A percentile compares a stretch with the other conserved stretches of the same genome.
Conservation (phyloP, 1,140 invertebrate species). For the Cylas formicarius region DNA sequence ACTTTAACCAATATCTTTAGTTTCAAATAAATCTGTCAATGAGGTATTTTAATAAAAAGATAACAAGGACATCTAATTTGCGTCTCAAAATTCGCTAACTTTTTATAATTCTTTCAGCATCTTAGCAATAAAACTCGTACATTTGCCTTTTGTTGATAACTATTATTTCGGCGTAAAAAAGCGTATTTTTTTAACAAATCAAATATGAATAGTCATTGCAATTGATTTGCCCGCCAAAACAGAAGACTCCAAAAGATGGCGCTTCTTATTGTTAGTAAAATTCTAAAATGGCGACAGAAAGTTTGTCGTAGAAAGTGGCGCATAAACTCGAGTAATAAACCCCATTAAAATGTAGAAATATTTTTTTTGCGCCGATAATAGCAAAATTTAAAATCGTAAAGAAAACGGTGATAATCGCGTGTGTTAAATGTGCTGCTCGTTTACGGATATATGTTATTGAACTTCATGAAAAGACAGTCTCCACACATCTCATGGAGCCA, state of each 20-base stretch:
- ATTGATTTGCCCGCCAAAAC: conserved; percentile 28
- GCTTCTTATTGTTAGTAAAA: conserved; percentile 34
- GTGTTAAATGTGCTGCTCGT: conserved; percentile 5
- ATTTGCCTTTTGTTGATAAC: too few relatives aligned
- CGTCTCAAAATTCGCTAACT: too few relatives aligned
- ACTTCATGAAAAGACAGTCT: conserved; percentile 22
- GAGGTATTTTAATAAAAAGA: too few relatives aligned
- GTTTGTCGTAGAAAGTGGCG: conserved; percentile 32
- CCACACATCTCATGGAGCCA: conserved; percentile 34
- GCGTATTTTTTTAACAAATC: too few relatives aligned
- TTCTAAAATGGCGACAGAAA: conserved; percentile 36
- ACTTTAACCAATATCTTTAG: too few relatives aligned
- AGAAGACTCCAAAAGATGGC: conserved; percentile 33
- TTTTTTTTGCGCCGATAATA: conserved; percentile 11
- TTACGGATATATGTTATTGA: conserved; percentile 13
- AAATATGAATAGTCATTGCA: too few relatives aligned
- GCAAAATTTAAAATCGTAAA: conserved; percentile 4
- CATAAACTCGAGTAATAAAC: conserved; percentile 24
- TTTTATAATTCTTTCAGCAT: too few relatives aligned
- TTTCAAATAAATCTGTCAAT: too few relatives aligned
- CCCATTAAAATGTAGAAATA: conserved; percentile 13
- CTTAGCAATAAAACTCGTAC: too few relatives aligned
- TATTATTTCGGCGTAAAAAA: too few relatives aligned
- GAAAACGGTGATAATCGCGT: conserved; percentile 7
- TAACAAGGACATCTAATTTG: too few relatives aligned